Evolutionary conservation across 2,888 invertebrate species (phyloP), one percentile per base, ranked within the genome.

Genomic region (Mactromeris polynyma): DNA sequence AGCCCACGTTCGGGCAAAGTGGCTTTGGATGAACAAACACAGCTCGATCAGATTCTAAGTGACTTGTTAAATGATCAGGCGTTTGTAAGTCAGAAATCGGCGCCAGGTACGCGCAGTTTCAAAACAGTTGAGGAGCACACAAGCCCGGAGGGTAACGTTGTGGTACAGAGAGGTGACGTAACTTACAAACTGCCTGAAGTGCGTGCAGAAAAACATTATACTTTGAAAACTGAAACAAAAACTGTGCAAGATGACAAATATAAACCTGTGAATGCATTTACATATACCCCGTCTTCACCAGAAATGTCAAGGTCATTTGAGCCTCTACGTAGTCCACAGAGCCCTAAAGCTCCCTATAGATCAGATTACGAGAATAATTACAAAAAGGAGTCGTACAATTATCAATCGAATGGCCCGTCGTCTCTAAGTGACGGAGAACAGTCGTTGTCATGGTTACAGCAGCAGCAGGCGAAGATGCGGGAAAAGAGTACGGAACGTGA

Each of bases 11-110:
- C 90, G 6, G 87, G 93, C 3, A 93, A 93, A 69, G 93, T 94
- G 40, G 92, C 95, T n/a, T 87, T 94, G 11, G 95, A 95, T 31
- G 96, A 96, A 87, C 95, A 95, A 80, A 94, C 94, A 26, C 95
- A 96, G 91, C 91, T 96, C 46, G 96, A 96, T 92, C 95, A 96
- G 79, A 95, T 96, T 84, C 92, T 96, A 42, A 96, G 95, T 89
- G 96, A 96, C 92, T 92, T 96, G 87, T 94, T 96, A 77, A 95
- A 95, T 51, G 96, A 96, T 73, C 95, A 95, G 90, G 93, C 94
- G 54, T 93, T 93, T 81, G 93, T 93, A 19, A 93, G 94, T 92
- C 93, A 93, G 73, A 91, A 93, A 78, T 93, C 92, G 84, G 92
- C 93, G 6, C 89, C 92, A 11, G 93, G 93, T 79, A 94, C 93